phyloP scores from a whole-genome alignment of 2,113 vertebrate genomes.

The Phylloscopus whistleri region DNA sequence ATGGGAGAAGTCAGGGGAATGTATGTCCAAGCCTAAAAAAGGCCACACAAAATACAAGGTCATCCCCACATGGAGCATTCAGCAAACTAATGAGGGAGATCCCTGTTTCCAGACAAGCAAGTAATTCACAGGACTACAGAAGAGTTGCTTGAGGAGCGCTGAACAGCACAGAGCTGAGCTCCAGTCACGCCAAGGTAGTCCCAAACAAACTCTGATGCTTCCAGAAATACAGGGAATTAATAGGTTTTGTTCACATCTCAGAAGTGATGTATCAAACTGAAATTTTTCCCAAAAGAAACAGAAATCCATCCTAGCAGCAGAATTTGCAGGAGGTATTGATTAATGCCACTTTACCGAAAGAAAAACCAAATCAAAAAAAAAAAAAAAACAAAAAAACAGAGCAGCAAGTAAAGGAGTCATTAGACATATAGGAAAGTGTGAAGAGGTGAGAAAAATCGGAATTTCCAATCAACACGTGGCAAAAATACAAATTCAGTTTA shows the following conservation, averaged over 20 bases:
- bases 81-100: neutral
- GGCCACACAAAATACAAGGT: neutral
- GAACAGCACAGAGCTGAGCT: neutral
- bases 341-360: neutral
- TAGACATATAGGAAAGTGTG: neutral
- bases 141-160: neutral
- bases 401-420: neutral
- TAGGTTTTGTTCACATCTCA: accelerated
- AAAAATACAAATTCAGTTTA: neutral
- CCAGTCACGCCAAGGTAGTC: neutral
- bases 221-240: neutral
- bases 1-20: neutral
- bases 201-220: neutral
- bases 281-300: neutral
- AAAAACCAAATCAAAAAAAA: neutral
- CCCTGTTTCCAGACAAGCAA: neutral
- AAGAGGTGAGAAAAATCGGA: neutral
- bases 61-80: neutral
- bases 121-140: neutral
- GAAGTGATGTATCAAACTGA: neutral
- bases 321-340: neutral
- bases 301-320: neutral
- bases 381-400: neutral
- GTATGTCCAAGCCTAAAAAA: neutral
- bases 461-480: neutral